Evolutionary conservation across 2,797 vertebrate species (phyloP), one percentile per base, ranked within the genome.

Genomic region (Falco peregrinus): DNA sequence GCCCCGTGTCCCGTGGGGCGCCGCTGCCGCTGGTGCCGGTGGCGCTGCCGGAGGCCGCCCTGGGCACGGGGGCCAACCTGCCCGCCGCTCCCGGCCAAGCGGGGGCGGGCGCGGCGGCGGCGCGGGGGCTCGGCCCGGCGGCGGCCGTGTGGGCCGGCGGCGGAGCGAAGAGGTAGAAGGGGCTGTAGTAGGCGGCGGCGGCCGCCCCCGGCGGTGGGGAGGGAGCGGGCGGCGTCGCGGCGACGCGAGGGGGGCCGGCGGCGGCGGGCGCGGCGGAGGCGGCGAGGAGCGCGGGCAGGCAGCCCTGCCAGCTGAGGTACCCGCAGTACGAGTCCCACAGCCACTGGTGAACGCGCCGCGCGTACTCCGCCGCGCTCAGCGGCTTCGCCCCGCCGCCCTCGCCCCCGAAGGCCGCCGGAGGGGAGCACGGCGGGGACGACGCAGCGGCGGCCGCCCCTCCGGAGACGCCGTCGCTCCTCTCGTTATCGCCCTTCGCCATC

Each of bases 321-420:
- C 99, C 98, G 97, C 98, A 99, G 98, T 99, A 99, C 67, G 98
- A 99, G 95, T 98, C 98, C 99, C 99, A 99, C 82, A 99, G 98
- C 99, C 99, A 99, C 89, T 98, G 98, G 98, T 99, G 99, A 84
- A 99, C 96, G 76, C 98, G 96, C 57, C 97, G 98, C 85, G 99
- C 99, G 96, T 99, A 99, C 76, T 99, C 98, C 33, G 96, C 96
- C 18, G 98, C 98, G 82, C 96, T 98, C 80, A 98, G 96, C 18
- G 97, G 93, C 43, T 97, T 98, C 15, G 91, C 80, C 53, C 67
- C 89, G 33, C 83, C 94, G 18, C 59, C 93, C 24, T 91, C 78
- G 6, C 29, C 50, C 21, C 41, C 90, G 4, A 2, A 51, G 37
- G 64, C 90, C 11, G 45, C 74, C 41, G 56, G 9, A 29, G 91